Base-by-base conservation (phyloP, 1,140 invertebrate species). In the Helicoverpa zea region DNA sequence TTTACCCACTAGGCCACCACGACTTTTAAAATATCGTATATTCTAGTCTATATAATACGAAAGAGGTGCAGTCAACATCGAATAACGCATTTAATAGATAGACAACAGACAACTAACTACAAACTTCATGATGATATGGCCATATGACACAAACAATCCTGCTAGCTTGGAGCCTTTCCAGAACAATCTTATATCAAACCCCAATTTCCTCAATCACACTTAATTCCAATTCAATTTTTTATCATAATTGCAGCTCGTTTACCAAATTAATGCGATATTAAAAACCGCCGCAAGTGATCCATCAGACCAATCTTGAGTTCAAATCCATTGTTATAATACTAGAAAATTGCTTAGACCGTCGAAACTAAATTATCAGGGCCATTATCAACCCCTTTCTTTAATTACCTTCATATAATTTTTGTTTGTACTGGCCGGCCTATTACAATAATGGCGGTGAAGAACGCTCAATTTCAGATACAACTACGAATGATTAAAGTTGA, bases 371-470 rank as follows among this genome's bases (percentile, higher is more conserved):
- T 94, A 94, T 93, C 90, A 87, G 86, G 70, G 58, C 58, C 29
- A 61, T 61, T 61, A 94, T 92, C 86, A 92, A 94, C 93, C 93
- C 92, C 90, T 94, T 94, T 93, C 92, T 93, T 94, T 94, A 94
- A 94, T 94, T 94, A 93, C 89, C 86, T 86, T 81, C 63, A 90
- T 81, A 90, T 93, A 92, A 93, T 94, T 87, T 94, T 91, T 94
- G 92, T 94, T 92, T 94, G 91, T 86, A 89, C 88, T 88, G 87
- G 87, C 88, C 84, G 74, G 85, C 88, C 90, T 87, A 93, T 94
- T 94, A 93, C 87, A 85, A 84, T 94, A 94, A 94, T 94, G 89
- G 92, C 87, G 86, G 82, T 84, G 82, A 87, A 75, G 70, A 84
- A 86, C 84, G 84, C 85, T 83, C 90, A 87, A 91, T 92, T 91